phyloP scores from a whole-genome alignment of 2,797 vertebrate species.

The Oreochromis grahami region DNA sequence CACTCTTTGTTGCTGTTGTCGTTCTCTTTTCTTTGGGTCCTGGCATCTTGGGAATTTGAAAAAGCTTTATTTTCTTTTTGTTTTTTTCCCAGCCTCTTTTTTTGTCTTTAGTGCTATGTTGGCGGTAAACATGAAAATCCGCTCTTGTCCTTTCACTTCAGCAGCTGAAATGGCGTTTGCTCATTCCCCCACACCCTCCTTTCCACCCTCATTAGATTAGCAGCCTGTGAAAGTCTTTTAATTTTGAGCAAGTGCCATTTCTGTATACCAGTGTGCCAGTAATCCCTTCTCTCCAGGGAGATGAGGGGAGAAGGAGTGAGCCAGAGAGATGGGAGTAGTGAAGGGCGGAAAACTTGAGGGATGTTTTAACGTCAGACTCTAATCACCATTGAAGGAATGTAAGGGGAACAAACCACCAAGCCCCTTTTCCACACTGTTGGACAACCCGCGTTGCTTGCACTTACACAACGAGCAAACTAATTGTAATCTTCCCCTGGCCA shows the following conservation, averaged over 20 bases:
- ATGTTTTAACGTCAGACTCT: slow-evolving; percentile 67
- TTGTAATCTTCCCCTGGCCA: slow-evolving; percentile 58
- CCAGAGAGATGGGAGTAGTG: slow-evolving; percentile 45
- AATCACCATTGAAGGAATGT: slow-evolving; percentile 61
- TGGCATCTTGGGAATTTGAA: slow-evolving; percentile 13
- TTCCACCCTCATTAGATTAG: slow-evolving; percentile 74
- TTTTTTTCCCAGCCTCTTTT: background rate
- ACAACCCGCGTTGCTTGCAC: slow-evolving; percentile 25
- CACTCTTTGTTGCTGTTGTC: background rate
- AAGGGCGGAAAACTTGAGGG: slow-evolving; percentile 62
- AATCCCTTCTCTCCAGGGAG: slow-evolving; percentile 70
- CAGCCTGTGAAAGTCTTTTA: slow-evolving; percentile 76
- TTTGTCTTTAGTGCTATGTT: slow-evolving; percentile 40
- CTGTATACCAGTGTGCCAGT: slow-evolving; percentile 68
- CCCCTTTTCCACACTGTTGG: slow-evolving; percentile 19
- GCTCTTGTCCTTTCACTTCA: slow-evolving; percentile 51
- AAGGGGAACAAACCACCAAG: slow-evolving; percentile 38
- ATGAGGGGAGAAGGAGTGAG: slow-evolving; percentile 45
- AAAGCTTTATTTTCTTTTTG: slow-evolving; percentile 15
- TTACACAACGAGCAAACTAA: slow-evolving; percentile 50
- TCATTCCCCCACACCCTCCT: slow-evolving; percentile 1
- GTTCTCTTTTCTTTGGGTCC: slow-evolving; percentile 23
- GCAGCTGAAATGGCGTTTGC: slow-evolving; percentile 42
- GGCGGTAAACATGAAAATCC: slow-evolving; percentile 60
- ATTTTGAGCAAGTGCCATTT: slow-evolving; percentile 77